phyloP scores from a whole-genome alignment of 1,140 invertebrate species.

The Hyposmocoma kahamanoa region DNA sequence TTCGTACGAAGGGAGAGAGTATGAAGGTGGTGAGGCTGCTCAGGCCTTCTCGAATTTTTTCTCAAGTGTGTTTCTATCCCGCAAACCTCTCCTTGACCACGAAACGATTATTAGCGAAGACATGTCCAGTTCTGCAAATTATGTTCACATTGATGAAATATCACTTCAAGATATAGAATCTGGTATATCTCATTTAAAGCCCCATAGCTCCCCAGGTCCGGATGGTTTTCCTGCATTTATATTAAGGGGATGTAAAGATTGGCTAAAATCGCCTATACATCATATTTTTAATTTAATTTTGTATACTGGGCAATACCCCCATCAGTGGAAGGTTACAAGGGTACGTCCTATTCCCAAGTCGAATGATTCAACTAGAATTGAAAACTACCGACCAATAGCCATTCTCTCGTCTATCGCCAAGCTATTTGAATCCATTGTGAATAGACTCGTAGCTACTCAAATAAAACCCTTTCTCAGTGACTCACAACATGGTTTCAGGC shows the following conservation, averaged over 20 bases:
- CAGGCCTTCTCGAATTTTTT: neutral
- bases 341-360: conserved; percentile 6
- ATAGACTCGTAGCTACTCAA: neutral
- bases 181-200: neutral
- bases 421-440: neutral
- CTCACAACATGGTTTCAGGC: neutral
- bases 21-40: neutral
- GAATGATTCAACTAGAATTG: neutral
- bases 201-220: neutral
- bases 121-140: neutral
- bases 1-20: neutral
- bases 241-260: conserved; percentile 1
- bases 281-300: conserved; percentile 4
- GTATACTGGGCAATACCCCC: neutral
- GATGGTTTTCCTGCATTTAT: conserved; percentile 4
- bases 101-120: neutral
- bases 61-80: conserved; percentile 2
- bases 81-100: neutral
- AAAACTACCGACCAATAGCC: conserved; percentile 1
- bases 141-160: neutral
- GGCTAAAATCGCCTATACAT: neutral
- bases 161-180: neutral
- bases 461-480: neutral
- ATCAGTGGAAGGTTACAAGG: neutral
- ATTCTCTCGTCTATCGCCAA: neutral